Evolutionary conservation across 2,888 invertebrate species (phyloP), one percentile per base, ranked within the genome.

Genomic region (Liposcelis brunnea): DNA sequence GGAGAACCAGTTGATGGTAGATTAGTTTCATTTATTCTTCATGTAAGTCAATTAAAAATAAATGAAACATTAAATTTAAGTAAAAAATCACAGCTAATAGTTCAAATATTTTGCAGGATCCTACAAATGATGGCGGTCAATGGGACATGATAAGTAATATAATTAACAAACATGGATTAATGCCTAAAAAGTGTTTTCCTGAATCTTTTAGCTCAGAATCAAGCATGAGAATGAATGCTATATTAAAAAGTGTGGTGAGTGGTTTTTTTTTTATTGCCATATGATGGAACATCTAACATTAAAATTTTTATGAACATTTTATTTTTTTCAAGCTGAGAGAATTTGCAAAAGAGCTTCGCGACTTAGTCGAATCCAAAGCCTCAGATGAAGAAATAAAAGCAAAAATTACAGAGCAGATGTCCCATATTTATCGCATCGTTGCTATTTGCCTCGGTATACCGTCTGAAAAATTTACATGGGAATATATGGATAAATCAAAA

Each of bases 61-160:
- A 32, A 32, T 10, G n/a, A n/a, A 10, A 32, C 10, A 32, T 10
- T 32, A 32, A 32, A 32, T 32, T 10, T 32, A 32, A 10, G 10
- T 32, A 10, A 32, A 32, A 32, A 32, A n/a, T n/a, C n/a, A n/a
- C n/a, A 45, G 6, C 45, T 46, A 14, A 18, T 21, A n/a, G 21
- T 53, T n/a, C n/a, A n/a, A n/a, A n/a, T n/a, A 46, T 52, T 43
- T 52, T 52, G 14, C 55, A 80, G 74, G 82, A 85, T 58, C 85
- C 86, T n/a, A 76, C 77, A 44, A 73, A 73, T 50, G 87, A 89
- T 57, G 87, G 87, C 21, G 89, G 91, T 0, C 90, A 91, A 60
- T 91, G 89, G 90, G 85, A 89, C 59, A 90, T 91, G 89, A 66
- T 90, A 48, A 78, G 80, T 21, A 89, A 89, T 62, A 64, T 91